phyloP scores from a whole-genome alignment of 2,888 invertebrate species.

The Calameuta filiformis region DNA sequence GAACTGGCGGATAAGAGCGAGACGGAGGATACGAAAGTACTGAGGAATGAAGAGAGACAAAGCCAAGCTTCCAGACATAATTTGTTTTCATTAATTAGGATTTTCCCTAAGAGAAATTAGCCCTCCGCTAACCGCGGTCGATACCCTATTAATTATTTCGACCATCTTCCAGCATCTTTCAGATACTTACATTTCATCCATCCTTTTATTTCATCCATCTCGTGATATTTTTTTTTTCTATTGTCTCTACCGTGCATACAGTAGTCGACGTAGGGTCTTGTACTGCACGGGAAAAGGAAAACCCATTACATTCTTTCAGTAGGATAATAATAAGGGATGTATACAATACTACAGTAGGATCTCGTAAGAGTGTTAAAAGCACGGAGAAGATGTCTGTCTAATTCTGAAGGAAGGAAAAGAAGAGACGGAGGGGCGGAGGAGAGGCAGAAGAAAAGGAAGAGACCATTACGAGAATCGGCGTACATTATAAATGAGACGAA shows the following conservation, averaged over 20 bases:
- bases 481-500: neutral
- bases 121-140: constrained; percentile 11
- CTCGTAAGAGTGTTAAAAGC: constrained; percentile 29
- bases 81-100: constrained; percentile 55
- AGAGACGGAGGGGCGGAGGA: neutral
- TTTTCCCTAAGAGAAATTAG: constrained; percentile 34
- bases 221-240: neutral
- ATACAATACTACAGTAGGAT: neutral
- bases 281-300: neutral
- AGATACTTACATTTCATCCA: no score
- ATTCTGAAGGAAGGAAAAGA: constrained; percentile 17
- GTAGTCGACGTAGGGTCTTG: neutral
- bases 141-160: constrained; percentile 7
- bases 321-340: neutral
- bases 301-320: neutral
- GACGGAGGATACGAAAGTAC: neutral
- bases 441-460: neutral
- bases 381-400: constrained; percentile 35
- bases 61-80: constrained; percentile 28
- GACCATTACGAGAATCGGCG: neutral
- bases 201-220: neutral
- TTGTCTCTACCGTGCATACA: neutral
- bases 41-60: neutral
- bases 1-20: neutral
- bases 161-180: constrained; percentile 4